Conservation (phyloP, 1,140 invertebrate species). For the Eumaeus atala region DNA sequence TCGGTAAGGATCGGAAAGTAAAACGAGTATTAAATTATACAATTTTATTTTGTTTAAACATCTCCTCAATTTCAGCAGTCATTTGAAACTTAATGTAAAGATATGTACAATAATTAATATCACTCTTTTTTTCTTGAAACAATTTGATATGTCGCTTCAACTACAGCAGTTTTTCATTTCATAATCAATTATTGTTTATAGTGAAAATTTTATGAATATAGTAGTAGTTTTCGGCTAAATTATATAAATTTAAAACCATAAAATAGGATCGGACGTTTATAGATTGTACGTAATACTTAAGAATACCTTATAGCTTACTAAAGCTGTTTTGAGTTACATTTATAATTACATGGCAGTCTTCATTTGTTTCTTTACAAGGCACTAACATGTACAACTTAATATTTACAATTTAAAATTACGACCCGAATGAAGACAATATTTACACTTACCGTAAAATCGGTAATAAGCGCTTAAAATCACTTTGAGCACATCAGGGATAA, state of each 20-base stretch:
- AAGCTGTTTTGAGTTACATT: constrained; percentile 64
- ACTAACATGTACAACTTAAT: constrained; percentile 54
- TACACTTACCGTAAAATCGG: constrained; percentile 74
- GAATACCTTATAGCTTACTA: constrained; percentile 65
- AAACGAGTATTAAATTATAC: constrained; percentile 37
- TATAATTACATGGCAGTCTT: constrained; percentile 75
- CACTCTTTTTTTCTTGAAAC: constrained; percentile 26
- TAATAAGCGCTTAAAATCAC: constrained; percentile 71
- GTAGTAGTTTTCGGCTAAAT: too few species aligned
- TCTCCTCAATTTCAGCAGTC: constrained; percentile 34
- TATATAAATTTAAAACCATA: too few species aligned
- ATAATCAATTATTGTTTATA: too few species aligned
- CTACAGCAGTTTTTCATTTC: not conserved
- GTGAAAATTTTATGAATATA: too few species aligned
- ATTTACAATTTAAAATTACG: constrained; percentile 63
- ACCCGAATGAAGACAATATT: constrained; percentile 68
- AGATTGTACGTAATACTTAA: constrained; percentile 35
- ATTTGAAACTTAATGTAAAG: constrained; percentile 29
- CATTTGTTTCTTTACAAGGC: constrained; percentile 66
- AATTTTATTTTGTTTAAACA: constrained; percentile 40
- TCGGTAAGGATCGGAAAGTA: constrained; percentile 22
- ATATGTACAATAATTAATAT: constrained; percentile 28
- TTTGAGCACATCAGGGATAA: constrained; percentile 61
- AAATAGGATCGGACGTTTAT: too few species aligned
- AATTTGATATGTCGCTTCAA: constrained; percentile 21